These are phyloP conservation scores for Adoxophyes honmai DNA, from an alignment of 1,140 invertebrate genomes.

Conservation along the genomic window DNA sequence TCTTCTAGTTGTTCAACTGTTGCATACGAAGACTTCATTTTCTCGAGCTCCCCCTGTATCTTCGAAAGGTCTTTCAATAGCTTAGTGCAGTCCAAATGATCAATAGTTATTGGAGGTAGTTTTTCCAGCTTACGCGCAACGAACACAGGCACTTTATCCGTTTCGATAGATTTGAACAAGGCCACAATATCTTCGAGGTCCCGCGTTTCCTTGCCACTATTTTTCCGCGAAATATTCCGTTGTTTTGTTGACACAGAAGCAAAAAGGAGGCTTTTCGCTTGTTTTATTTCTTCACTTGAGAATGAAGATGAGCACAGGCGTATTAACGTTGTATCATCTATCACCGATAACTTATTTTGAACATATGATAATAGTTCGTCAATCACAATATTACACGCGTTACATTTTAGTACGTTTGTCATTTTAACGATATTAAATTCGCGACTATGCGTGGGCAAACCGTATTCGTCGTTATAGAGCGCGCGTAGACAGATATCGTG, in stretches of 20 bases:
- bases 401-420: too few relatives aligned
- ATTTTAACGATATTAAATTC: too few relatives aligned
- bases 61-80: neutral
- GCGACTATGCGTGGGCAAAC: too few relatives aligned
- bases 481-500: too few relatives aligned
- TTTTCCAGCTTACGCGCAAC: neutral
- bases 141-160: neutral
- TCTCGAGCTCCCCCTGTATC: neutral
- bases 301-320: neutral
- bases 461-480: too few relatives aligned
- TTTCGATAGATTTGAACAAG: neutral
- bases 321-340: neutral
- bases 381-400: neutral
- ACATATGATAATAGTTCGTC: neutral
- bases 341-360: neutral
- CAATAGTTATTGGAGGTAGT: neutral
- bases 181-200: neutral
- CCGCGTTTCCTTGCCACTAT: neutral
- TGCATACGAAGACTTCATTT: neutral
- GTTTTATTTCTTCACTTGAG: neutral
- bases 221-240: neutral
- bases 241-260: neutral
- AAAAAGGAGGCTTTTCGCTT: neutral
- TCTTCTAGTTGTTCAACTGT: neutral
- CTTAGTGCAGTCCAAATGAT: neutral